These are phyloP conservation scores for Heloderma charlesbogerti DNA, from an alignment of 2,113 vertebrate species.

Conservation along the genomic window DNA sequence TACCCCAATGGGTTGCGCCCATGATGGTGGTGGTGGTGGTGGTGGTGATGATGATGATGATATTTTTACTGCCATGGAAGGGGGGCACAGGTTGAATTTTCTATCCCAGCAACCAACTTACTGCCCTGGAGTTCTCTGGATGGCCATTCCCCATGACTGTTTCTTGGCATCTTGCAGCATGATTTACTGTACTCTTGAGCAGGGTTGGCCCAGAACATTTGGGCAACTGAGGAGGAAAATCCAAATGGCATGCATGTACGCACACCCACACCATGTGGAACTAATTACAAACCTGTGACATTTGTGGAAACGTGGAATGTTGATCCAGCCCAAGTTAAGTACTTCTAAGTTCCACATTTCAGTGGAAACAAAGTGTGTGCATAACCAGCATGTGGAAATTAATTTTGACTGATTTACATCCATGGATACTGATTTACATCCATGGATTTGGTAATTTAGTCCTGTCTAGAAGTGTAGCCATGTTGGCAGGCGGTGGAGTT, in stretches of 20 bases:
- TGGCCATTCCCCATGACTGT: too few relatives aligned
- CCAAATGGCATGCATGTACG: background rate
- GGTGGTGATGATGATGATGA: too few relatives aligned
- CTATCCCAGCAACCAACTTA: background rate
- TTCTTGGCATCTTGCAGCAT: background rate
- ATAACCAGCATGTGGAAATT: too few relatives aligned
- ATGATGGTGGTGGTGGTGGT: too few relatives aligned
- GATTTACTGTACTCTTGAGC: slow-evolving; percentile 43
- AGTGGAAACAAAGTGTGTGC: too few relatives aligned
- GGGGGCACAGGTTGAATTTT: background rate
- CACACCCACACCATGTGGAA: background rate
- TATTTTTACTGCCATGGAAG: background rate
- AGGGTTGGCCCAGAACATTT: slow-evolving; percentile 48
- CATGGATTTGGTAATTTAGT: background rate
- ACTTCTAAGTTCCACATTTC: background rate
- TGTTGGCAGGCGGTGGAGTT: too few relatives aligned
- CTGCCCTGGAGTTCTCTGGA: background rate
- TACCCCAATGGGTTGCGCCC: too few relatives aligned
- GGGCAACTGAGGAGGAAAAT: background rate
- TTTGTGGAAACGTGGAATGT: background rate
- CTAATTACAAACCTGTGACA: too few relatives aligned
- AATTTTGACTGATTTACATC: background rate
- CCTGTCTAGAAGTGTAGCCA: background rate
- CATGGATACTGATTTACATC: background rate
- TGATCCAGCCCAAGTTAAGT: background rate